These are phyloP conservation scores for Mellilla xanthometata DNA, from an alignment of 2,888 invertebrate genomes.

Conservation along the genomic window DNA sequence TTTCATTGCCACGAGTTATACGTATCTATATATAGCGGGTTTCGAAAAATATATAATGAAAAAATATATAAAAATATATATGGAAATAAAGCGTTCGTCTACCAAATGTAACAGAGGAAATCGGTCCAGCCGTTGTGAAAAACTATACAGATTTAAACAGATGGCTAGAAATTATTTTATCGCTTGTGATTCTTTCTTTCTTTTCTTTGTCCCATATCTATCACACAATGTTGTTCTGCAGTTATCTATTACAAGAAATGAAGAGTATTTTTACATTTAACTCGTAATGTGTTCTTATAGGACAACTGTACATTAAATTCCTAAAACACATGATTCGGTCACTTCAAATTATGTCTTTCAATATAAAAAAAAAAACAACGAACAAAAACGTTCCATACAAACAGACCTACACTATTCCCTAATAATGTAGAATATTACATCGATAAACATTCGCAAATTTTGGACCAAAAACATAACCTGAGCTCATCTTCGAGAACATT, in stretches of 20 bases:
- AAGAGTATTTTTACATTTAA: constrained; percentile 58
- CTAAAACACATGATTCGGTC: not conserved
- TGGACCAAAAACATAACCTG: constrained; percentile 36
- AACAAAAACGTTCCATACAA: constrained; percentile 24
- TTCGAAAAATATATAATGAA: too few species aligned
- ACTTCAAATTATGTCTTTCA: not conserved
- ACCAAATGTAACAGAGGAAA: too few species aligned
- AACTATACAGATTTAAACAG: too few species aligned
- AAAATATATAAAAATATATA: too few species aligned
- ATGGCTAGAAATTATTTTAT: too few species aligned
- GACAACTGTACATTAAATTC: constrained; percentile 3
- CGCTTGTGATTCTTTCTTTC: too few species aligned
- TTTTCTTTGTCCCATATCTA: too few species aligned
- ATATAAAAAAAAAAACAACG: not conserved
- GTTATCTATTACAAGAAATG: constrained; percentile 52
- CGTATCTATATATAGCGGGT: too few species aligned
- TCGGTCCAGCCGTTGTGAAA: too few species aligned
- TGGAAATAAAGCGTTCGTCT: too few species aligned
- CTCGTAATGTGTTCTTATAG: too few species aligned
- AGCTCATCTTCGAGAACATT: constrained; percentile 60
- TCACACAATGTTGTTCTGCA: constrained; percentile 2
- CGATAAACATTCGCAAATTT: constrained; percentile 38
- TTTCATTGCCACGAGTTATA: too few species aligned
- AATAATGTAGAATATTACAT: not conserved
- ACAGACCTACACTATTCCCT: constrained; percentile 28